Base-by-base conservation (phyloP, 2,888 invertebrate genomes). In the Cartodere bifasciata region DNA sequence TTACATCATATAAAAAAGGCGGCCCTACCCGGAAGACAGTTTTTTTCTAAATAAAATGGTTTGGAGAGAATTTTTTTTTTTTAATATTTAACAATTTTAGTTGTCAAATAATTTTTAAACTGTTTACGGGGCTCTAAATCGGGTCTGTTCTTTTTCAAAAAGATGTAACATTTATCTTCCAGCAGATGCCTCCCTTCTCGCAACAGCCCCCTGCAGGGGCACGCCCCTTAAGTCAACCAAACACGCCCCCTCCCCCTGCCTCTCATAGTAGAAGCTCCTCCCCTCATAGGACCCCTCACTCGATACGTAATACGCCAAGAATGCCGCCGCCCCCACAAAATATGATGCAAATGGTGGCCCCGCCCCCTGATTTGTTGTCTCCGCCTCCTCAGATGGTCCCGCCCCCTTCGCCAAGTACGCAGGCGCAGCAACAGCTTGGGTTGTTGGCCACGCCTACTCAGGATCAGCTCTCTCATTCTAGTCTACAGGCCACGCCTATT, bases 231-330 rank as follows among this genome's bases (percentile, higher is more conserved):
- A 76, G 75, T 49, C 72, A 73, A 43, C 70, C 72, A 45, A 75
- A 80, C 29, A 84, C 86, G 24, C 84, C 85, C 25, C 75, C 78
- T 37, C 81, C 80, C 29, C 84, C 86, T 24, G 84, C 85, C 25
- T 75, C 78, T 37, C 81, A 80, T 53, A 84, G 83, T 47, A 70
- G 81, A 47, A 68, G 78, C 29, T 68, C 70, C 17, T 80, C 80
- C 29, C 81, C 81, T 3, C 68, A 67, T 41, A 56, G 70, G 39
- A 43, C 50, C 11, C 17, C 32, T 3, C 16, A 36, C 2, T 36
- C 35, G 14, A 40, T 46, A 11, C 32, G 43, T 15, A 31, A 44
- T 16, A 36, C 42, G 16, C 26, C 35, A 15, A 39, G 44, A 59
- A 29, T 60, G 28, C 64, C 64, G 12, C 44, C 44, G 5, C 52